Base-by-base conservation (phyloP, 2,797 vertebrate genomes). In the Hoplostethus mediterraneus region DNA sequence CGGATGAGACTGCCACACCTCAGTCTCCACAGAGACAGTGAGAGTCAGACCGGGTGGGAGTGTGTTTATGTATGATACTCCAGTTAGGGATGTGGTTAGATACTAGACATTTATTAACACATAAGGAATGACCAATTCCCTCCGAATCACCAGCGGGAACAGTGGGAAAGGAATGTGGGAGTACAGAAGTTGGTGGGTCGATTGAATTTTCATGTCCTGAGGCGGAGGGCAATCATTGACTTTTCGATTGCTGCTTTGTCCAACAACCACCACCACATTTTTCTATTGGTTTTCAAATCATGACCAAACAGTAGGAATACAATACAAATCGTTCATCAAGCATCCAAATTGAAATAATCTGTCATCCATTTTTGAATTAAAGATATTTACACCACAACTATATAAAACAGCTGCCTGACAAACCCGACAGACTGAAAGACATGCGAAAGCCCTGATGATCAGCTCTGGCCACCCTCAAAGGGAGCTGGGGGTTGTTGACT, bases 1-100 rank as follows among this genome's bases (percentile, higher is more conserved):
- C 13, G 33, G 63, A 76, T 73, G 76, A 80, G 67, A 71, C 17
- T 57, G 84, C 82, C 91, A 80, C 84, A 51, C 87, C 90, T 57
- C 63, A 0, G 81, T 86, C 52, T 25, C 88, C 56, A 6, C 54
- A 76, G 89, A 63, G 21, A 93, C 73, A 0, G 14, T 1, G 21
- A 21, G 68, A 63, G 45, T 56, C n/a, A 17, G 36, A 36, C 28
- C n/a, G 56, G 53, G 56, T 30, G 70, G 40, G 48, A 21, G 79
- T 21, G 72, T 31, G 67, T 71, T 55, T n/a, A 11, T 5, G 54
- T 58, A 68, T 51, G 65, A 77, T 28, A 0, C 49, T 44, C 59
- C 5, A 13, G 14, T 55, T 38, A 36, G 51, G 45, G 73, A 70
- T 16, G 36, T 5, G 28, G 54, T 67, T 28, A 10, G 66, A 58